Conservation (phyloP, 2,797 vertebrate genomes). For the Sylvia borin region DNA sequence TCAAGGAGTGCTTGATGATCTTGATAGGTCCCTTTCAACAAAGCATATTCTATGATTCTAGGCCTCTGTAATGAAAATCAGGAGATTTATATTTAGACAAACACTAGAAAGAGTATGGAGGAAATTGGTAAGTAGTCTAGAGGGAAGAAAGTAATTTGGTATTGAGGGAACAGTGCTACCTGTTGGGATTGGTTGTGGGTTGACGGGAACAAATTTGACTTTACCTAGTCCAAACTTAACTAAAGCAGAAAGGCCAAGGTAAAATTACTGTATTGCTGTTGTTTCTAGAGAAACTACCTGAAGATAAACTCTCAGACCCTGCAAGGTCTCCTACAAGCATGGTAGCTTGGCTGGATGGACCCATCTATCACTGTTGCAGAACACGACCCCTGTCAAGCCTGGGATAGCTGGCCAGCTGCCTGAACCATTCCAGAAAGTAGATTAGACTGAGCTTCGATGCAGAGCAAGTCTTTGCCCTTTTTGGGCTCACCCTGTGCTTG, state of each 20-base stretch:
- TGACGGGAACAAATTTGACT: neutral
- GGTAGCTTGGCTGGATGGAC: neutral
- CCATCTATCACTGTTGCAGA: fast-evolving
- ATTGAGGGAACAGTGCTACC: neutral
- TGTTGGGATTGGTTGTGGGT: neutral
- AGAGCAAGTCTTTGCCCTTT: neutral
- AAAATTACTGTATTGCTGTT: neutral
- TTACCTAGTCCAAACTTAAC: neutral
- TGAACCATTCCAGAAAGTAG: neutral
- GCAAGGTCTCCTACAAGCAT: fast-evolving
- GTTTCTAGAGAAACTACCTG: neutral
- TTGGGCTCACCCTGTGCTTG: neutral
- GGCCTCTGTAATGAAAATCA: neutral
- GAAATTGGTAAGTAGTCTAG: neutral
- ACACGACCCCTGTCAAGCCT: fast-evolving
- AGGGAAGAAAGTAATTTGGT: neutral
- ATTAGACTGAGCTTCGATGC: neutral
- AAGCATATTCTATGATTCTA: neutral
- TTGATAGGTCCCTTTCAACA: neutral
- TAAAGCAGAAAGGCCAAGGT: neutral
- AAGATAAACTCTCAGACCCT: neutral
- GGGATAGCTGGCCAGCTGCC: neutral
- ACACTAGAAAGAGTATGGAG: neutral
- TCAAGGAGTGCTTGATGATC: neutral
- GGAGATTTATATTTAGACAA: neutral